Evolutionary conservation across 2,113 vertebrate species (phyloP).

Genomic region (Osmerus eperlanus): DNA sequence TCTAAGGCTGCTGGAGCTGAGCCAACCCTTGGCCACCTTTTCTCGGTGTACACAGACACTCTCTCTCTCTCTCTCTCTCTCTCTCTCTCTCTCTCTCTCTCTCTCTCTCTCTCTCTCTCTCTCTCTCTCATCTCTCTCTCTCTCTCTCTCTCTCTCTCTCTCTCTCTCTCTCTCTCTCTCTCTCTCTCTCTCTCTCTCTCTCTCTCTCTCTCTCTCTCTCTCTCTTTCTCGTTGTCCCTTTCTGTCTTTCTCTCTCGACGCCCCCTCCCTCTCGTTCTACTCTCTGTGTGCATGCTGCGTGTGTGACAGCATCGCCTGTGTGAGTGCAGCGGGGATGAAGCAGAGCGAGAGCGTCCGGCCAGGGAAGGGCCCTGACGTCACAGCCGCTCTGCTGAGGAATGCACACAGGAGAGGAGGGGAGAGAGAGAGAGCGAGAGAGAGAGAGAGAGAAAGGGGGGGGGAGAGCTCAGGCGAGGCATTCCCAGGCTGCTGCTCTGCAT

Average conservation of each 20-base stretch:
- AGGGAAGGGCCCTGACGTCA: constrained; percentile 44
- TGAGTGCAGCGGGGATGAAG: constrained; percentile 58
- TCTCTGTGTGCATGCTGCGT: constrained; percentile 18
- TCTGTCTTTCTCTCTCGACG: not conserved
- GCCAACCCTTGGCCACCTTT: constrained; percentile 64
- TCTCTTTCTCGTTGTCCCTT: not conserved
- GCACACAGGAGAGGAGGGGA: constrained; percentile 36
- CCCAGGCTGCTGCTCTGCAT: constrained; percentile 35
- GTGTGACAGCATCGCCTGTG: constrained; percentile 26
- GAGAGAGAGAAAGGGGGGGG: constrained; percentile 18
- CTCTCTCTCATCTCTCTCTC: not conserved
- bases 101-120: not conserved
- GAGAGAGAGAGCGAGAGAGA: constrained; percentile 15
- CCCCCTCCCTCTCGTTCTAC: constrained; percentile 13
- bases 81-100: constrained; percentile 1
- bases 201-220: not conserved
- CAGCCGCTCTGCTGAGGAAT: constrained; percentile 41
- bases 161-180: not conserved
- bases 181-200: not conserved
- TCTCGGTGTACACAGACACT: constrained; percentile 20
- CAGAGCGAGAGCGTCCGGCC: constrained; percentile 36
- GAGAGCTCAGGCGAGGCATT: not conserved
- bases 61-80: not conserved
- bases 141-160: not conserved
- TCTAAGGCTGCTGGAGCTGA: constrained; percentile 67